Evolutionary conservation across 2,113 vertebrate species (phyloP).

Genomic region (Macquaria australasica): DNA sequence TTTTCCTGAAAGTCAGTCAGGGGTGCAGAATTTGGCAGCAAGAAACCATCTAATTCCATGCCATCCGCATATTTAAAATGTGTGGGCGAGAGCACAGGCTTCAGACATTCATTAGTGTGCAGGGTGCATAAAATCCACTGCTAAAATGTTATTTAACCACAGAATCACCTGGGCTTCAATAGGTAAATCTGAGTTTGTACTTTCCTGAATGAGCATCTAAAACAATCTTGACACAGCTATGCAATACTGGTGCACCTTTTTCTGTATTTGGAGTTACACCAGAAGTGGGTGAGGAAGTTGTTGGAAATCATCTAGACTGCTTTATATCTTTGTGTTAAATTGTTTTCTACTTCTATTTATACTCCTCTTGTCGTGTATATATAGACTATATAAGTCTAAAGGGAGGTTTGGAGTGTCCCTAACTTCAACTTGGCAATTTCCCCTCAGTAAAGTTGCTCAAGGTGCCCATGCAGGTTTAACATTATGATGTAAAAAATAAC

Average conservation of each 20-base stretch:
- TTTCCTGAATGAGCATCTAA: too few relatives aligned
- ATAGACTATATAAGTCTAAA: too few relatives aligned
- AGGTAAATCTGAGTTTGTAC: too few relatives aligned
- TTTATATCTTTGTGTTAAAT: background rate
- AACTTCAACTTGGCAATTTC: too few relatives aligned
- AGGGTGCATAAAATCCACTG: background rate
- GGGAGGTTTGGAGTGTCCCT: too few relatives aligned
- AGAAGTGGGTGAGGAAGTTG: background rate
- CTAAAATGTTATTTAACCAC: too few relatives aligned
- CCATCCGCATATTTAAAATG: background rate
- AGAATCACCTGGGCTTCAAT: background rate
- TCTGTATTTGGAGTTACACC: background rate
- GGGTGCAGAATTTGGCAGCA: background rate
- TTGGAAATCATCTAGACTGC: background rate
- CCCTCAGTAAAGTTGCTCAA: too few relatives aligned
- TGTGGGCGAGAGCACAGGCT: slow-evolving; percentile 1
- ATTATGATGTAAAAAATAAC: too few relatives aligned
- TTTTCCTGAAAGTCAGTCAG: background rate
- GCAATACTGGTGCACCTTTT: background rate
- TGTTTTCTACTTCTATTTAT: background rate
- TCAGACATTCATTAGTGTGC: slow-evolving; percentile 10
- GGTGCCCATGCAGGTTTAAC: too few relatives aligned
- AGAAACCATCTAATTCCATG: background rate
- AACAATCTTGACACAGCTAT: background rate
- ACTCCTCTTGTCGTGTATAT: background rate